phyloP scores from a whole-genome alignment of 2,888 invertebrate species.

The Andrena chrysosceles region DNA sequence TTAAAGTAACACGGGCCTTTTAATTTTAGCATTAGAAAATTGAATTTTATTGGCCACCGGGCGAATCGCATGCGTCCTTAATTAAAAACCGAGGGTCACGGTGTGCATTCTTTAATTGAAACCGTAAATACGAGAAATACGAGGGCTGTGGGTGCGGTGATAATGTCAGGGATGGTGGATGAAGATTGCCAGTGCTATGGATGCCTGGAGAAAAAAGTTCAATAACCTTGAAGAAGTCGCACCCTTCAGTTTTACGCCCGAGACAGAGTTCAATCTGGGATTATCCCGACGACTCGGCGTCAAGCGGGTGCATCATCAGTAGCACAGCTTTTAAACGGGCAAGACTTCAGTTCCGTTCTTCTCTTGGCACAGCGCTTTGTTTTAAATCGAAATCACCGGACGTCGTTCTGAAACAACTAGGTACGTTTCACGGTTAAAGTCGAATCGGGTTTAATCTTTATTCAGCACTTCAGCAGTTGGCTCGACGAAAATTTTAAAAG shows the following conservation, averaged over 20 bases:
- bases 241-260: slow-evolving; percentile 8
- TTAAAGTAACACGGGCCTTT: not conserved
- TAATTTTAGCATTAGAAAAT: not conserved
- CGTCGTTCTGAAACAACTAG: too few relatives aligned
- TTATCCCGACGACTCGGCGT: slow-evolving; percentile 46
- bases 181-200: not conserved
- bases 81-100: not conserved
- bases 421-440: not conserved
- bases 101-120: not conserved
- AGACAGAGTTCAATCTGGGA: slow-evolving; percentile 50
- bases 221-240: slow-evolving; percentile 26
- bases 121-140: not conserved
- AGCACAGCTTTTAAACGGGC: slow-evolving; percentile 13
- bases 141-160: not conserved
- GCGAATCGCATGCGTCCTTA: not conserved
- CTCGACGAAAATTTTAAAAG: too few relatives aligned
- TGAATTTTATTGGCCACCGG: not conserved
- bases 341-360: not conserved
- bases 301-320: slow-evolving; percentile 27
- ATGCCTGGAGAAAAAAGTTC: slow-evolving; percentile 31
- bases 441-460: too few relatives aligned
- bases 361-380: not conserved
- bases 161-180: not conserved
- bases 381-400: not conserved
- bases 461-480: too few relatives aligned